phyloP scores from a whole-genome alignment of 2,888 invertebrate genomes.

The Phyto melanocephala region DNA sequence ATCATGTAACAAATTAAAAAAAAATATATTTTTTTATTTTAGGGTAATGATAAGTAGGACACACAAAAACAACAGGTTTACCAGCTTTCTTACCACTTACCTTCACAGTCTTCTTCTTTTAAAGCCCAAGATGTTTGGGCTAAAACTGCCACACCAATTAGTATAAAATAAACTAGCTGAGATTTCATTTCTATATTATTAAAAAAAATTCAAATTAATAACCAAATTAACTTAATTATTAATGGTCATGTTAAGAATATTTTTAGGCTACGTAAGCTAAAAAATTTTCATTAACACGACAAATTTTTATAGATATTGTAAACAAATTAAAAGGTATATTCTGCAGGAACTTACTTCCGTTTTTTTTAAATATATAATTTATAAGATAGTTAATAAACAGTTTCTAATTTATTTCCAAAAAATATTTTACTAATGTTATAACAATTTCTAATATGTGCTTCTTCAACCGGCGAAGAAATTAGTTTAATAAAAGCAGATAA shows the following conservation, averaged over 20 bases:
- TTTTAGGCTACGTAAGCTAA: slow-evolving; percentile 62
- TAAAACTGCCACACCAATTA: slow-evolving; percentile 77
- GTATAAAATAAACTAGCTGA: slow-evolving; percentile 68
- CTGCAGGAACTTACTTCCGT: background rate
- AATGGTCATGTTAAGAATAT: slow-evolving; percentile 8
- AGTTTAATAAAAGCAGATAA: slow-evolving; percentile 6
- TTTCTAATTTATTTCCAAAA: too few relatives aligned
- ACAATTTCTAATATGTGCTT: slow-evolving; percentile 19
- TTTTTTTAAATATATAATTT: background rate
- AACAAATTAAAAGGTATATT: too few relatives aligned
- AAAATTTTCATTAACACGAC: slow-evolving; percentile 10
- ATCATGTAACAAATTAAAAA: background rate
- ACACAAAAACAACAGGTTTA: slow-evolving; percentile 29
- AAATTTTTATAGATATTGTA: background rate
- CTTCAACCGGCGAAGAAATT: slow-evolving; percentile 44
- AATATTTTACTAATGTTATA: background rate
- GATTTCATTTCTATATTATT: slow-evolving; percentile 70
- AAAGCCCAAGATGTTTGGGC: slow-evolving; percentile 80
- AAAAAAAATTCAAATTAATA: background rate
- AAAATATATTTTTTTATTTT: background rate
- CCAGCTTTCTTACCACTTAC: slow-evolving; percentile 84
- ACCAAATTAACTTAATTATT: background rate
- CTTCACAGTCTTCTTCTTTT: slow-evolving; percentile 91
- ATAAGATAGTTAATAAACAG: too few relatives aligned
- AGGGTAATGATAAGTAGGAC: background rate